Base-by-base conservation (phyloP, 2,888 invertebrate species). In the Plebejus anna region DNA sequence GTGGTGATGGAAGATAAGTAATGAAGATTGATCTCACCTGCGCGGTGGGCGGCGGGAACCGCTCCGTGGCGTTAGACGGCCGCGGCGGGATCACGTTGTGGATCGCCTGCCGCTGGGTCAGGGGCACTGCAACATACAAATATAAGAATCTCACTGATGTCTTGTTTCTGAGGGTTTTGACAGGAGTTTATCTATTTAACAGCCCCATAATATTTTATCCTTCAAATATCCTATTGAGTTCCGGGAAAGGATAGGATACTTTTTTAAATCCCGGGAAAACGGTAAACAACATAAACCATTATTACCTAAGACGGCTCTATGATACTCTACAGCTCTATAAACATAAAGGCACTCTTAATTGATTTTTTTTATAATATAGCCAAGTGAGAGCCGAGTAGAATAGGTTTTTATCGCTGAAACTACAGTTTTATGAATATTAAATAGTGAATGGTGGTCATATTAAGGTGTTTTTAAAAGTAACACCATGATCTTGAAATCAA, bases 51-150 rank as follows among this genome's bases (percentile, higher is more conserved):
- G 88, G 84, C 78, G 83, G 82, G 79, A 91, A 51, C 2, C 73
- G 73, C 51, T 73, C 90, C n/a, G 85, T 86, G 59, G 89, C 83
- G 80, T 90, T 91, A 55, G 88, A 90, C 76, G 85, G 86, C 75
- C 91, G 90, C 36, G 94, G 93, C 59, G 95, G 95, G 82, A 95
- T 95, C 81, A 95, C 94, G 83, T 95, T 95, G 85, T 94, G 94
- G 80, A 96, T 96, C 13, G 95, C 95, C 83, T 91, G 89, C 6
- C 81, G 75, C 77, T 94, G 94, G 47, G 94, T 94, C 79, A 94
- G 85, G 42, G 95, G 95, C 83, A 95, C 95, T 95, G 89, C 16
- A 86, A 80, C 66, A 36, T 66, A 66, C 59, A 61, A 13, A 55
- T 7, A 55, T 55, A 42, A 42, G 42, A 42, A 42, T 42, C 5